These are phyloP conservation scores for Caenorhabditis parvicauda DNA, from an alignment of 2,888 invertebrate species.

Conservation along the genomic window DNA sequence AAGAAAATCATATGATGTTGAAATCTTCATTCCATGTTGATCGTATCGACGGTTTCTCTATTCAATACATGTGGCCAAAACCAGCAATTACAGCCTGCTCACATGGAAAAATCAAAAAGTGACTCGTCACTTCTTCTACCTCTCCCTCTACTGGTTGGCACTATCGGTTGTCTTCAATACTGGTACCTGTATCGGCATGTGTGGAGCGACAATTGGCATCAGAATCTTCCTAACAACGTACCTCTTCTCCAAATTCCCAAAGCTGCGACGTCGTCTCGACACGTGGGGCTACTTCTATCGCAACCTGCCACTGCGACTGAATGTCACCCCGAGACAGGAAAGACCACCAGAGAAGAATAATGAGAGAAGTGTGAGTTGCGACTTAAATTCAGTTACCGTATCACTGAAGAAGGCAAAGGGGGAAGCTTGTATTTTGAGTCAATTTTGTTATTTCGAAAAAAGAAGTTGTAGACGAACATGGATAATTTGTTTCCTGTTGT, in stretches of 20 bases:
- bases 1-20: no score
- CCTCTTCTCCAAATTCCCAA: conserved; percentile 66
- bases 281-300: conserved; percentile 48
- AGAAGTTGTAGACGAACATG: no score
- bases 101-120: conserved; percentile 64
- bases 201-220: conserved; percentile 62
- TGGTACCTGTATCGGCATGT: conserved; percentile 58
- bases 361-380: conserved; percentile 21
- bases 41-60: no score
- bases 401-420: no score
- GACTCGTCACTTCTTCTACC: conserved; percentile 60
- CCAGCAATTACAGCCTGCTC: conserved; percentile 61
- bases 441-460: no score
- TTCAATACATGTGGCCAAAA: background rate
- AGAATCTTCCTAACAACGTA: conserved; percentile 67
- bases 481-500: no score
- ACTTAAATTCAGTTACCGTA: no score
- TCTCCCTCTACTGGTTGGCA: conserved; percentile 59
- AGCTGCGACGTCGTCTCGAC: conserved; percentile 64
- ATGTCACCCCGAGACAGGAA: no score
- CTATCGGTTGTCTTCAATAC: conserved; percentile 60
- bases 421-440: no score
- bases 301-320: conserved; percentile 27
- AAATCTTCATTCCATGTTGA: no score
- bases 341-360: no score